Percentiles rank a stretch among this genome's conserved stretches.
These are phyloP conservation scores for Adoxophyes honmai DNA, from an alignment of 1,140 invertebrate species.

Conservation along the genomic window DNA sequence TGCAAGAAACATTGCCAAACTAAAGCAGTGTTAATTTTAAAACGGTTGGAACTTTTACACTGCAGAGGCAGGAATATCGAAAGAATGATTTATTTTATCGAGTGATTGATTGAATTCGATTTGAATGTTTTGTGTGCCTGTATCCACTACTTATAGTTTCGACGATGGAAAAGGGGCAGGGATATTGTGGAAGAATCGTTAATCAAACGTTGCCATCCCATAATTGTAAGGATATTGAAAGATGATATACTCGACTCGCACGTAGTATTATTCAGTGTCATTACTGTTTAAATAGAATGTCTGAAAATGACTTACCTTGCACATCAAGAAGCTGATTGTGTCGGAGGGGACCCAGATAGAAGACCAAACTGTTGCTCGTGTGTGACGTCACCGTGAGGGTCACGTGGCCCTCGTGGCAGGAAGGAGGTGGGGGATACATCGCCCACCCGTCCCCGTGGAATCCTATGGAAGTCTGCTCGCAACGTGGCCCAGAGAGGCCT, in stretches of 20 bases:
- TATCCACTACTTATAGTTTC: not conserved
- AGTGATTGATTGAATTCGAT: not conserved
- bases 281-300: too few relatives aligned
- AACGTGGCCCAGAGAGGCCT: constrained; percentile 91
- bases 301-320: constrained; percentile 77
- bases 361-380: constrained; percentile 87
- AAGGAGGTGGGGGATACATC: constrained; percentile 89
- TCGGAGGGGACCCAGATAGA: constrained; percentile 93
- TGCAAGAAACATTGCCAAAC: constrained; percentile 31
- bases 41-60: too few relatives aligned
- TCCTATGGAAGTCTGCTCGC: constrained; percentile 91
- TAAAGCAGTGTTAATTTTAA: constrained; percentile 4
- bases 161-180: not conserved
- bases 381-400: constrained; percentile 88
- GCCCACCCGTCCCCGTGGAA: constrained; percentile 94
- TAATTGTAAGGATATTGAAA: constrained; percentile 1
- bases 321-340: constrained; percentile 79
- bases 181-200: not conserved
- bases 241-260: not conserved
- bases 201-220: constrained; percentile 8
- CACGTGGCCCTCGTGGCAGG: constrained; percentile 87
- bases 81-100: not conserved
- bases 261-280: too few relatives aligned
- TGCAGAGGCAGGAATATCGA: too few relatives aligned
- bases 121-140: not conserved